Evolutionary conservation across 2,113 vertebrate genomes (phyloP).

Genomic region (Connochaetes taurinus): DNA sequence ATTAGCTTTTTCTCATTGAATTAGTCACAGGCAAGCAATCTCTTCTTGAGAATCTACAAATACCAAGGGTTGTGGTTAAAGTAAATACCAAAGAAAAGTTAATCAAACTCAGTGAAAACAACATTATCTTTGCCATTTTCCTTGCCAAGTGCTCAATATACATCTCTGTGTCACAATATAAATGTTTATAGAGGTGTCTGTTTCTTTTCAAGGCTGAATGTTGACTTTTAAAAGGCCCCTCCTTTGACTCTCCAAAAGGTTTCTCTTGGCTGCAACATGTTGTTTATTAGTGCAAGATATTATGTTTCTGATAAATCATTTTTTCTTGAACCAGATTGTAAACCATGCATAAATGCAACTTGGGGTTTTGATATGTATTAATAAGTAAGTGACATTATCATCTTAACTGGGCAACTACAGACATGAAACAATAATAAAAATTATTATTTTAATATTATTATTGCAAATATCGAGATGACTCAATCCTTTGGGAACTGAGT

Average conservation of each 20-base stretch:
- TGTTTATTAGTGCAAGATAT: background rate
- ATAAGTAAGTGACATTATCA: background rate
- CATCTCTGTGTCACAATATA: background rate
- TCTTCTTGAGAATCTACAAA: background rate
- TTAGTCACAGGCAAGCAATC: background rate
- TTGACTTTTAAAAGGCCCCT: background rate
- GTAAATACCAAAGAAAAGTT: background rate
- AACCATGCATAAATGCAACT: background rate
- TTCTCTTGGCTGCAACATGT: background rate
- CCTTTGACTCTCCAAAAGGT: background rate
- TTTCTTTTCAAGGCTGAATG: background rate
- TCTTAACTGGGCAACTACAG: background rate
- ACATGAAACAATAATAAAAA: background rate
- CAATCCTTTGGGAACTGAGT: background rate
- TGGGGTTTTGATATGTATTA: background rate
- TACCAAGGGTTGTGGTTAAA: background rate
- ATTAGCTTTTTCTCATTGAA: background rate
- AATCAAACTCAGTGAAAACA: background rate
- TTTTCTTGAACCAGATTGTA: background rate
- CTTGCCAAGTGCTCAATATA: background rate
- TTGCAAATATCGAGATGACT: background rate
- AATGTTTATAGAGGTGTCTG: background rate
- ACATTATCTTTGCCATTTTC: background rate
- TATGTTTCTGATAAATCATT: background rate
- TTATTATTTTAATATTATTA: background rate